Conservation (phyloP, 2,113 vertebrate genomes). For the Mixornis gularis region DNA sequence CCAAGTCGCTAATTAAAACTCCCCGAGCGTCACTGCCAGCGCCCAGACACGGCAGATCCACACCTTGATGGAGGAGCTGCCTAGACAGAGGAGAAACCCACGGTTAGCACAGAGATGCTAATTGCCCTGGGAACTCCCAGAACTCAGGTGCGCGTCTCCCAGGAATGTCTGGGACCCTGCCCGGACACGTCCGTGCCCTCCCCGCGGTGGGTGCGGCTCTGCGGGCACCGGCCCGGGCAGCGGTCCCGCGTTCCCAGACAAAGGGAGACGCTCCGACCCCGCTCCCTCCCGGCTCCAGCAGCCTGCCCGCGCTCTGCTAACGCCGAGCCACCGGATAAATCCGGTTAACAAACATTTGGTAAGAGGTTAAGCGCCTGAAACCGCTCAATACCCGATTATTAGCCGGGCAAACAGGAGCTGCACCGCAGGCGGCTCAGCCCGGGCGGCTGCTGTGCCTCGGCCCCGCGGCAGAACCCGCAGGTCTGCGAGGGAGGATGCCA, state of each 20-base stretch:
- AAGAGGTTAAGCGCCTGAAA: neutral
- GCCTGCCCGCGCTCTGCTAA: neutral
- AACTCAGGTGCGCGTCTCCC: slow-evolving; percentile 4
- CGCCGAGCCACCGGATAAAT: neutral
- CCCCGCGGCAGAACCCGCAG: neutral
- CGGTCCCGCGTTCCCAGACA: neutral
- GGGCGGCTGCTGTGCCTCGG: neutral
- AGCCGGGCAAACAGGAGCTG: neutral
- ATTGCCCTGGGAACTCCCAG: slow-evolving; percentile 34
- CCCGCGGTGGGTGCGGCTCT: neutral
- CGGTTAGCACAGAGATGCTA: neutral
- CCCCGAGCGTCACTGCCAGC: neutral
- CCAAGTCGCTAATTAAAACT: neutral
- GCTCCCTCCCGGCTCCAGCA: neutral
- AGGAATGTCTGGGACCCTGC: slow-evolving; percentile 29
- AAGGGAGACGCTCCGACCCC: neutral
- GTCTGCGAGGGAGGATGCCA: neutral
- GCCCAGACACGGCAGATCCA: neutral
- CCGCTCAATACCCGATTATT: neutral
- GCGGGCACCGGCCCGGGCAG: neutral
- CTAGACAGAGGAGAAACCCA: slow-evolving; percentile 29
- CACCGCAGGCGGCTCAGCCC: neutral
- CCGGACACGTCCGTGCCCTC: neutral
- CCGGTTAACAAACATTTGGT: neutral
- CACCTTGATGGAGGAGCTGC: slow-evolving; percentile 20